Base-by-base conservation (phyloP, 1,140 invertebrate genomes). In the Mya arenaria region DNA sequence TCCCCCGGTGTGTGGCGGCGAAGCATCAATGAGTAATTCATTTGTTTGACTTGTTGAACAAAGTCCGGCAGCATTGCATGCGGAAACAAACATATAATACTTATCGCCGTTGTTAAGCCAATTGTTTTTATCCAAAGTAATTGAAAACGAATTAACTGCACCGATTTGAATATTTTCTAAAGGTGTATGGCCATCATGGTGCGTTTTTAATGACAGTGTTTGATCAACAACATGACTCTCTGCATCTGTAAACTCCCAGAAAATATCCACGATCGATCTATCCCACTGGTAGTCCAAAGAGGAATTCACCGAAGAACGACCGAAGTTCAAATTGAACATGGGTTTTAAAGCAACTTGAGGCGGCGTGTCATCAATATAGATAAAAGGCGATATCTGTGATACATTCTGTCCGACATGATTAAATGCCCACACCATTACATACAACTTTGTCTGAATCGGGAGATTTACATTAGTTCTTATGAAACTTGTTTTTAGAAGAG, bases 31-130 rank as follows among this genome's bases (percentile, higher is more conserved):
- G 13, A 83, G 23, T 5, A 87, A n/a, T 13, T 30, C 28, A 15
- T 78, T 60, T 36, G 69, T 78, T 5, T 58, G 19, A 37, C 60
- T 44, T 34, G 69, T 66, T 6, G 75, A 37, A 78, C 88, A 89
- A 13, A 89, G 72, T 32, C 58, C 82, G 4, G 87, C 88, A 25
- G 72, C 77, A 56, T 89, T 89, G 65, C 88, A 89, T 6, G 83
- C 84, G 0, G 84, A 84, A 17, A 89, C 85, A 10, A 37, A n/a
- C 4, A 77, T 68, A 52, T 58, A 72, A 58, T 89, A 88, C 4
- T n/a, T 39, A 55, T 87, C 84, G 1, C 88, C 88, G 56, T 79
- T 60, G 41, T 52, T 28, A 1, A 89, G 65, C 41, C 79, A 60
- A 19, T 85, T 37, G 34, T 72, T 37, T n/a, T 79, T 36, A n/a